A percentile compares a stretch with the other conserved stretches of the same genome.
Conservation (phyloP, 2,797 vertebrate genomes). For the Fundulus diaphanus region DNA sequence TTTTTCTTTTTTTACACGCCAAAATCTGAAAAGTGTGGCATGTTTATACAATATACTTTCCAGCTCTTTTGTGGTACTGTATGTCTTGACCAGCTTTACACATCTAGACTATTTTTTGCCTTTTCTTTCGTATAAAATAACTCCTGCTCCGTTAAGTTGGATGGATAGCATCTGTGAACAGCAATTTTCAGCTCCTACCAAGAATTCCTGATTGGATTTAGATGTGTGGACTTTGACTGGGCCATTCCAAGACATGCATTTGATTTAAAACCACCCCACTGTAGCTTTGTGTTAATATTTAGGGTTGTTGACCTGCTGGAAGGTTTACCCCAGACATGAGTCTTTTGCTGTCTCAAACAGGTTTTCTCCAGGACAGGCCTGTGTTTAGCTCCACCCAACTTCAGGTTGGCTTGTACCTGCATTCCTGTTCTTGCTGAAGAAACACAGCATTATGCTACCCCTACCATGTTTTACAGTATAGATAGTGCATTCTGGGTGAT, state of each 20-base stretch:
- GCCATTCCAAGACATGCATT: not conserved
- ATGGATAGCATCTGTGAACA: not conserved
- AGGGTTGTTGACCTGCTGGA: not conserved
- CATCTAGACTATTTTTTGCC: not conserved
- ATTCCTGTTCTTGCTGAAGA: not conserved
- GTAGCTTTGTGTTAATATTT: not conserved
- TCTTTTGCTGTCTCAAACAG: too few relatives aligned
- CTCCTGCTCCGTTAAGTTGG: not conserved
- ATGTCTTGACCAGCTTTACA: not conserved
- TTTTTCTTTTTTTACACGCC: not conserved
- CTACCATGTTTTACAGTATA: not conserved
- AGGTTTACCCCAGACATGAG: not conserved
- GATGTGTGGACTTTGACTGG: not conserved
- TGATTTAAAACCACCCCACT: not conserved
- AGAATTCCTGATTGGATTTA: not conserved
- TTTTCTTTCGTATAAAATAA: not conserved
- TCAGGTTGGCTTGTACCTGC: not conserved
- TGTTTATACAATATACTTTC: not conserved
- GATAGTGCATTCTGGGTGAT: too few relatives aligned
- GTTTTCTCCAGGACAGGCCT: too few relatives aligned
- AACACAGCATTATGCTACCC: not conserved
- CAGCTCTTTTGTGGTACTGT: not conserved
- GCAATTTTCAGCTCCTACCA: too few relatives aligned
- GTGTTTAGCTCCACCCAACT: not conserved
- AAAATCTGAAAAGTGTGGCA: not conserved